phyloP scores from a whole-genome alignment of 2,113 vertebrate genomes.

The Corynorhinus townsendii region DNA sequence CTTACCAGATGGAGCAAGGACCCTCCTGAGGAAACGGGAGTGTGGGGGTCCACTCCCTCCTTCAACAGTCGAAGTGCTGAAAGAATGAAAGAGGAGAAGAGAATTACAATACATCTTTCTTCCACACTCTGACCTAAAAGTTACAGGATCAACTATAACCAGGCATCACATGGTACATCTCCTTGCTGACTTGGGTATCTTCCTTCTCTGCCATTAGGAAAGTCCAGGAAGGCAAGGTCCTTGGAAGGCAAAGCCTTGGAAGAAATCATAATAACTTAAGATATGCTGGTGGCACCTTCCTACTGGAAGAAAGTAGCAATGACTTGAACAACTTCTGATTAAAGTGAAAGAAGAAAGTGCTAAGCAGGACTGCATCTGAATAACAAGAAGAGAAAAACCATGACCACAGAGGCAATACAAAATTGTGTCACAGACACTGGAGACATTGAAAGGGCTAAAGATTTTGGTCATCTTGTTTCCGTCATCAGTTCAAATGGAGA shows the following conservation, averaged over 20 bases:
- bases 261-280: neutral
- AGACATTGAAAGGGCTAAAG: neutral
- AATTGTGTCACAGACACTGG: neutral
- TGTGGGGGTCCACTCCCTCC: conserved; percentile 88
- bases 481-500: neutral
- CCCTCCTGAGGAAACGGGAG: conserved; percentile 86
- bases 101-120: conserved; percentile 49
- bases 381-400: neutral
- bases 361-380: neutral
- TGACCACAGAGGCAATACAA: neutral
- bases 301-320: neutral
- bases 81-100: conserved; percentile 71
- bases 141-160: neutral
- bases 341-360: neutral
- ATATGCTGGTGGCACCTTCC: neutral
- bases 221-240: neutral
- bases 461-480: neutral
- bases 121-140: neutral
- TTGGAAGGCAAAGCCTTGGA: neutral
- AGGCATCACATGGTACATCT: rapidly evolving
- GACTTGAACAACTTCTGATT: neutral
- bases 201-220: too few relatives aligned
- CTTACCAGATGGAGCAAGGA: conserved; percentile 96
- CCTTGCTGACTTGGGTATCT: neutral
- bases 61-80: conserved; percentile 91